Conservation (phyloP, 1,140 invertebrate species). For the Drosophila burlai region DNA sequence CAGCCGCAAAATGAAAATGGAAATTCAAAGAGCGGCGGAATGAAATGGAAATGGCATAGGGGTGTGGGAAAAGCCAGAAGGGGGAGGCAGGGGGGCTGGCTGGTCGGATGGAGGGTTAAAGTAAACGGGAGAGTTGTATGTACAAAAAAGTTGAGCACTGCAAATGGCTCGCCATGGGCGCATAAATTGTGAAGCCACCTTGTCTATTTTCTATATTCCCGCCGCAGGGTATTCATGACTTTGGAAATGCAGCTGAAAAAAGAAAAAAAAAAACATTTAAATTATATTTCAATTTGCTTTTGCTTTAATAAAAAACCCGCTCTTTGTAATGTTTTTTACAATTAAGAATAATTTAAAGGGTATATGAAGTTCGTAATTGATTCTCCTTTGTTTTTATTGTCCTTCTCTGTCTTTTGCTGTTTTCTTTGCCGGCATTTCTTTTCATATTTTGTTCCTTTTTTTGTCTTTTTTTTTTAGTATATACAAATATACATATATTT, state of each 20-base stretch:
- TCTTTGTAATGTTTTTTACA: too few species aligned
- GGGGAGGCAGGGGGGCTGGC: neutral
- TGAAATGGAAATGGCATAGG: slow-evolving; percentile 46
- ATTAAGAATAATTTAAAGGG: neutral
- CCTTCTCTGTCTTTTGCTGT: slow-evolving; percentile 15
- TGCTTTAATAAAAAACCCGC: neutral
- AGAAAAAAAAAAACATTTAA: neutral
- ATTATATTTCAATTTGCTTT: neutral
- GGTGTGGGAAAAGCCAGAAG: slow-evolving; percentile 9
- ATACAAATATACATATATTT: slow-evolving; percentile 6
- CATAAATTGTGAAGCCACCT: slow-evolving; percentile 72
- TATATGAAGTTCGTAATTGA: neutral
- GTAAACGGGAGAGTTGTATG: slow-evolving; percentile 36
- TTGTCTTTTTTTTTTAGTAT: slow-evolving; percentile 23
- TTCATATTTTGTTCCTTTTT: slow-evolving; percentile 25
- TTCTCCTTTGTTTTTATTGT: neutral
- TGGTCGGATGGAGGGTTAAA: neutral
- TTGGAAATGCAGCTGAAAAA: neutral
- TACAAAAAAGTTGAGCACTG: slow-evolving; percentile 64
- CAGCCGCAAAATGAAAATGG: slow-evolving; percentile 73
- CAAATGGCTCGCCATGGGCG: slow-evolving; percentile 75
- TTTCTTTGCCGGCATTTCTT: slow-evolving; percentile 41
- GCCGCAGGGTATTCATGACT: neutral
- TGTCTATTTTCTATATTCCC: slow-evolving; percentile 20
- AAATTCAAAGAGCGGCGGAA: slow-evolving; percentile 59